These are phyloP conservation scores for Papilio protenor DNA, from an alignment of 2,888 invertebrate genomes.

Conservation along the genomic window DNA sequence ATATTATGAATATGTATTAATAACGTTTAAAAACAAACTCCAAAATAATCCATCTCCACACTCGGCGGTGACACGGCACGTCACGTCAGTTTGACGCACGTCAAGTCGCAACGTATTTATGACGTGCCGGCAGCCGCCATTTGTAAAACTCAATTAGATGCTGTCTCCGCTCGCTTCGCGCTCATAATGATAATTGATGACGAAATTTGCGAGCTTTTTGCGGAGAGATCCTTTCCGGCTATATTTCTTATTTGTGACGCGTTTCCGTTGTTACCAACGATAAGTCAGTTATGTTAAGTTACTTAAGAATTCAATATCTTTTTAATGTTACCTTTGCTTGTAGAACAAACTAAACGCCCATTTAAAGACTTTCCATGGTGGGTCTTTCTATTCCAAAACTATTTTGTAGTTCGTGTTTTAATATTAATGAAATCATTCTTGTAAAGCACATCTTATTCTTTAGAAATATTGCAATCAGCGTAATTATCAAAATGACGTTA, in stretches of 20 bases:
- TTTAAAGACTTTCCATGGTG: background rate
- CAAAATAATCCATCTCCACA: constrained; percentile 46
- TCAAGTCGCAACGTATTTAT: constrained; percentile 58
- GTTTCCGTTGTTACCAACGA: constrained; percentile 58
- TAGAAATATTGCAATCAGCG: too few relatives aligned
- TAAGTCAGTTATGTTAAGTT: constrained; percentile 45
- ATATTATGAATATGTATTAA: background rate
- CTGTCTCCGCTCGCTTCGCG: constrained; percentile 63
- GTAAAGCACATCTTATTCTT: too few relatives aligned
- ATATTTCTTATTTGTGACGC: constrained; percentile 72
- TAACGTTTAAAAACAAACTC: background rate
- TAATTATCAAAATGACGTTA: too few relatives aligned
- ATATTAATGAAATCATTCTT: background rate
- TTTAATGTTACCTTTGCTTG: background rate
- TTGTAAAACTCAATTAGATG: constrained; percentile 83
- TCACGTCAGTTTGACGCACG: constrained; percentile 42
- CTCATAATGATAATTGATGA: constrained; percentile 84
- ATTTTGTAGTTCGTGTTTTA: background rate
- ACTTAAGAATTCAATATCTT: background rate
- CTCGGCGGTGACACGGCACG: constrained; percentile 40
- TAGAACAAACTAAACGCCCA: background rate
- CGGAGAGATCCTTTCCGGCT: constrained; percentile 75
- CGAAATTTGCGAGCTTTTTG: constrained; percentile 84
- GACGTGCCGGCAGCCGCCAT: constrained; percentile 70
- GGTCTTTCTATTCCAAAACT: background rate